Evolutionary conservation across 2,797 vertebrate genomes (phyloP).

Genomic region (Syndactyla subalaris): DNA sequence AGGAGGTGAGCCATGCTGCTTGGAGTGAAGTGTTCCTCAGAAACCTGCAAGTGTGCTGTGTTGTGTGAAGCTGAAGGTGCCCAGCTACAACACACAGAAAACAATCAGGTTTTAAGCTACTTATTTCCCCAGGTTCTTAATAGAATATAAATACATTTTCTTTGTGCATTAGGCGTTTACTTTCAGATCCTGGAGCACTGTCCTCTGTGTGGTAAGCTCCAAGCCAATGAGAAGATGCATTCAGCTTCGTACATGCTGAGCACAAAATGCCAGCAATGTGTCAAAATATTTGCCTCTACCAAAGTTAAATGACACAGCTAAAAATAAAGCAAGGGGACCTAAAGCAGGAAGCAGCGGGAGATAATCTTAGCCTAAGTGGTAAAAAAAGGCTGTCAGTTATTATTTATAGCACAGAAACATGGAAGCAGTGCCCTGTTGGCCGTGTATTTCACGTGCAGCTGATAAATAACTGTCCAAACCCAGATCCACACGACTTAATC

Average conservation of each 20-base stretch:
- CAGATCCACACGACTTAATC: neutral
- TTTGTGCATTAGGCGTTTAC: neutral
- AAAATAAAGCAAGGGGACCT: slow-evolving; percentile 22
- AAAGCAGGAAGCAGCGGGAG: neutral
- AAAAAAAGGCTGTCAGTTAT: neutral
- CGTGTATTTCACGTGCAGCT: neutral
- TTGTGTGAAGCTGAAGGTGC: neutral
- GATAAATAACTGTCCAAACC: neutral
- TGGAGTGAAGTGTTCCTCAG: neutral
- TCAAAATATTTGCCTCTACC: neutral
- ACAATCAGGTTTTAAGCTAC: neutral
- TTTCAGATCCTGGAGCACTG: neutral
- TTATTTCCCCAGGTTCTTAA: neutral
- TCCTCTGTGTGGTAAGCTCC: neutral
- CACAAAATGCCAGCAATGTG: neutral
- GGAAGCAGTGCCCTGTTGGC: neutral
- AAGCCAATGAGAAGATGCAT: neutral
- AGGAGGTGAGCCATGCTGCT: slow-evolving; percentile 4
- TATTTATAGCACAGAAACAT: slow-evolving; percentile 4
- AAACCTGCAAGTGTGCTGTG: neutral
- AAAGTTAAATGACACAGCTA: neutral
- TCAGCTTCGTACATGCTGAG: neutral
- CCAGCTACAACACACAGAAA: neutral
- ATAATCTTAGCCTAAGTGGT: slow-evolving; percentile 13
- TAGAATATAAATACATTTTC: neutral